Base-by-base conservation (phyloP, 1,140 invertebrate genomes). In the Zaprionus vittiger region DNA sequence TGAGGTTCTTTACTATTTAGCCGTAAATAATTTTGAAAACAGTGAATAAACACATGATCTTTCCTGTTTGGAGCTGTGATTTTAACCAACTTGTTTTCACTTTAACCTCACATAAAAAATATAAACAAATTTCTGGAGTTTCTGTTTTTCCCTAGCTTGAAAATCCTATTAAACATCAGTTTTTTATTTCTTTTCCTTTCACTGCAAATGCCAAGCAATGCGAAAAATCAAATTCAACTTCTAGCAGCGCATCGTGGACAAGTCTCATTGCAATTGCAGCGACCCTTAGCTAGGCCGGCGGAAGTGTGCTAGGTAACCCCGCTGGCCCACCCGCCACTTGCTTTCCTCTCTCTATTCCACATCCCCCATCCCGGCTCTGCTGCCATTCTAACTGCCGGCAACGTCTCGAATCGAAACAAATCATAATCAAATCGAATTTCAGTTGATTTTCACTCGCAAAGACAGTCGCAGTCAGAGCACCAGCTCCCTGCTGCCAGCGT, bases 391-490 rank as follows among this genome's bases (percentile, higher is more conserved):
- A 65, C 52, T 64, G 15, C 24, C 54, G 26, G 17, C 55, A 69
- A 44, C 73, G 59, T 66, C 73, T 72, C 59, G 78, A 83, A 81
- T 84, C 84, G 84, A 87, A 89, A 90, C 81, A 89, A 89, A 89
- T 89, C 85, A 89, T 89, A 89, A 89, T 89, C 84, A 90, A 89
- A 89, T 89, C 85, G 84, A 89, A 90, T 89, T 90, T 74, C 85
- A 81, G 79, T 89, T 90, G 84, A 87, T 87, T 87, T 87, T 89
- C 85, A 87, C 78, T 87, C 62, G 79, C 75, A 89, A 89, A 89
- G 84, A 89, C 84, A 64, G 74, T 84, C 84, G 68, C 76, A 86
- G 57, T 55, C 79, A 80, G 71, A 87, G 66, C 17, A 12, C 2
- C 41, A 49, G 74, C 81, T 74, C 72, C 63, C 49, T 77, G 47